These are phyloP conservation scores for Crioceris asparagi DNA, from an alignment of 2,888 invertebrate genomes.

Conservation along the genomic window DNA sequence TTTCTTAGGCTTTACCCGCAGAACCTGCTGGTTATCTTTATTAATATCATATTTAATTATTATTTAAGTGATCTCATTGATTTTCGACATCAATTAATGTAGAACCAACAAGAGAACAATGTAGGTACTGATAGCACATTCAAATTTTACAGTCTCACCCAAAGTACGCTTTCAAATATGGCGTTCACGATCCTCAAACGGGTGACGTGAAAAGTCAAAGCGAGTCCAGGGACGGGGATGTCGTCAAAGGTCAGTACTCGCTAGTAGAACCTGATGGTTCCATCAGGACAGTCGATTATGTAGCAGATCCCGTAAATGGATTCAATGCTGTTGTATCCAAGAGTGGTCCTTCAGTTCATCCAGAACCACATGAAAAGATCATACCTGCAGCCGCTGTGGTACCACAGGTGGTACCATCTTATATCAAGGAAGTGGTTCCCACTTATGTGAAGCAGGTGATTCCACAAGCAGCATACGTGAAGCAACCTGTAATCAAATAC, in stretches of 20 bases:
- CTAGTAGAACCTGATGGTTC: slow-evolving; percentile 40
- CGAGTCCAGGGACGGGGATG: slow-evolving; percentile 50
- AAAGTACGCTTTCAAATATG: slow-evolving; percentile 49
- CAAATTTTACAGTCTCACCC: slow-evolving; percentile 43
- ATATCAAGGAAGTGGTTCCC: slow-evolving; percentile 24
- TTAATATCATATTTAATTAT: too few species aligned
- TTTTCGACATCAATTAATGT: background rate
- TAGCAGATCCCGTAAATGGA: slow-evolving; percentile 47
- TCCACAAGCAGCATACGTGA: slow-evolving; percentile 24
- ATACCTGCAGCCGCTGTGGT: slow-evolving; percentile 22
- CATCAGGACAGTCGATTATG: slow-evolving; percentile 39
- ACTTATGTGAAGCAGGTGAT: slow-evolving; percentile 26
- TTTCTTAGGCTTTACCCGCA: too few species aligned
- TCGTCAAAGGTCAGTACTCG: slow-evolving; percentile 41
- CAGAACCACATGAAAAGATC: slow-evolving; percentile 18
- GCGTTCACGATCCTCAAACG: slow-evolving; percentile 51
- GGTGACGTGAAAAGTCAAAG: slow-evolving; percentile 51
- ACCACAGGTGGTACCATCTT: slow-evolving; percentile 10
- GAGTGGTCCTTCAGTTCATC: slow-evolving; percentile 41
- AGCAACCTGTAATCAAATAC: slow-evolving; percentile 21
- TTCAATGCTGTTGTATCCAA: slow-evolving; percentile 35
- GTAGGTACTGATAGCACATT: background rate
- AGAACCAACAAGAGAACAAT: background rate
- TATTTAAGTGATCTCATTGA: background rate
- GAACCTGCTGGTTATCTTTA: too few species aligned